Evolutionary conservation across 1,140 invertebrate species (phyloP).

Genomic region (Acromyrmex heyeri): DNA sequence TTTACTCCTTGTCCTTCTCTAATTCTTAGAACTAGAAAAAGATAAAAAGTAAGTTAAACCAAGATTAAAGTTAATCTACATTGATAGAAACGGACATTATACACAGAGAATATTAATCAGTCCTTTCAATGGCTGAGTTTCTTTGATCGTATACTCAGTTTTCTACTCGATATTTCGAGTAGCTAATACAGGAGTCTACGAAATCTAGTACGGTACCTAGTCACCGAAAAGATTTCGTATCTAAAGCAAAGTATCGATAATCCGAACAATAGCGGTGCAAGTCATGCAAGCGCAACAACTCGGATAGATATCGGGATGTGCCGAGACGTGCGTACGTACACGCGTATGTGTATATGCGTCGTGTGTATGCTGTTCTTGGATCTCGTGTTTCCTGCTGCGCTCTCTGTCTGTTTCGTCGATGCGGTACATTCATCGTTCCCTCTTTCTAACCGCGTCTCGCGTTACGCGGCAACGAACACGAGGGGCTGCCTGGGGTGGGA

Average conservation of each 20-base stretch:
- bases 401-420: conserved; percentile 25
- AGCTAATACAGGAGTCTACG: neutral
- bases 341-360: neutral
- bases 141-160: neutral
- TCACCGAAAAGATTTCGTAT: conserved; percentile 19
- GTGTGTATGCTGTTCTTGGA: conserved; percentile 19
- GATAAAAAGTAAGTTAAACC: too few relatives aligned
- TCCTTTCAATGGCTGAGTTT: too few relatives aligned
- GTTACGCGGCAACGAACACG: conserved; percentile 37
- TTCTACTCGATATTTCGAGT: neutral
- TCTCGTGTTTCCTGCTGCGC: conserved; percentile 39
- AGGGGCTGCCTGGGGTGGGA: neutral
- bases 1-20: too few relatives aligned
- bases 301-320: conserved; percentile 22
- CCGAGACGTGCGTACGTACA: neutral
- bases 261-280: conserved; percentile 46
- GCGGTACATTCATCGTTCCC: conserved; percentile 35
- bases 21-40: too few relatives aligned
- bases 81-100: neutral
- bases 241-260: conserved; percentile 46
- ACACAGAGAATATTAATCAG: neutral
- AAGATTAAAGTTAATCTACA: too few relatives aligned
- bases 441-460: conserved; percentile 42
- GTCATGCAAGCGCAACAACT: conserved; percentile 41
- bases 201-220: neutral